Evolutionary conservation across 2,888 invertebrate species (phyloP), one percentile per base, ranked within the genome.

Genomic region (Ornithoptera alexandrae): DNA sequence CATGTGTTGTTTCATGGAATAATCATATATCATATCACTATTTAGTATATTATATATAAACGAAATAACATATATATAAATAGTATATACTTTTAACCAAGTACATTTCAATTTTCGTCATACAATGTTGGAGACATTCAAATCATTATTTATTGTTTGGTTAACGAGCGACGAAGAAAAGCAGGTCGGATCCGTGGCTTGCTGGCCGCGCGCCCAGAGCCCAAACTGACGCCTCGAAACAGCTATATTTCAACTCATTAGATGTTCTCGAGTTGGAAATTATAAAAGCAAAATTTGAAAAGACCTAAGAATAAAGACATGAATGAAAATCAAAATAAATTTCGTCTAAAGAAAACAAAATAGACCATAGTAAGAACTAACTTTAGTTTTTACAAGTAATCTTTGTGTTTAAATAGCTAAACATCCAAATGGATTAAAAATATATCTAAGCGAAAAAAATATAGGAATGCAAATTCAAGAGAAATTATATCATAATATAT

Each of bases 101-200:
- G 82, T 83, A 83, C 86, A 86, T 86, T 87, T 81, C 86, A 84
- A 88, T 79, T 77, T 79, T 76, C 76, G 79, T 86, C 79, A 77
- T 79, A 82, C 82, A 84, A 78, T 80, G 79, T 81, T 79, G 79
- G 82, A 81, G 84, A 86, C 84, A 83, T 84, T 86, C 85, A 84
- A 88, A 89, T 88, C 85, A 89, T 90, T 89, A 88, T 88, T 89
- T 89, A 89, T 90, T 88, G 87, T 90, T 88, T 87, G 87, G 87
- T 85, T 89, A 89, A 89, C 89, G 88, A 89, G 88, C 86, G 80
- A 78, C 81, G 83, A 81, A 85, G 84, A 84, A 86, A 84, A 79
- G 81, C 75, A 80, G 77, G 69, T 70, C 72, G 72, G 68, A 67
- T 62, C 64, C 70, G 61, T 56, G 46, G 62, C 64, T 46, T 24